These are phyloP conservation scores for Dromas ardeola DNA, from an alignment of 2,113 vertebrate genomes.

Conservation along the genomic window DNA sequence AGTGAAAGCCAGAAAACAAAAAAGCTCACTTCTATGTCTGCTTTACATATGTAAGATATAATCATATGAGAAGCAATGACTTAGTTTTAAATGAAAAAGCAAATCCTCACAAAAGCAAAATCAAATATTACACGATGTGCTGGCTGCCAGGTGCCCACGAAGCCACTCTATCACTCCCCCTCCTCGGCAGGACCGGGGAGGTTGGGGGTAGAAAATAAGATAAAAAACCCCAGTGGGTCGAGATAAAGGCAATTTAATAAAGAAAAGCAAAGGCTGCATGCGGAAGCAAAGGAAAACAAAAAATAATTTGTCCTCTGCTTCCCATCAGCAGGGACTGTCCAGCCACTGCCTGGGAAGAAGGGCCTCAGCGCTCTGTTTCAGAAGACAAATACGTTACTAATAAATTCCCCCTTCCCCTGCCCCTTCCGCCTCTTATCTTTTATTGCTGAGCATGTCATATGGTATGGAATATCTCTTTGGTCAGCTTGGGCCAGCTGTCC, in stretches of 20 bases:
- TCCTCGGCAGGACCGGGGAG: not conserved
- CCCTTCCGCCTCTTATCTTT: not conserved
- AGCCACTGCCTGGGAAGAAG: not conserved
- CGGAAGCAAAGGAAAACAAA: not conserved
- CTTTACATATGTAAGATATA: not conserved
- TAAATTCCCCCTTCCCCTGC: accelerated
- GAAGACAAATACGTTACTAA: not conserved
- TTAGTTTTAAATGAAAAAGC: not conserved
- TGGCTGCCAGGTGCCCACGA: not conserved
- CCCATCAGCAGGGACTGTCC: not conserved
- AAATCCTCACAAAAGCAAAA: not conserved
- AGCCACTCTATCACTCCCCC: not conserved
- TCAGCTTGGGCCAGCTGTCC: not conserved
- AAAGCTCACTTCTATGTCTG: not conserved
- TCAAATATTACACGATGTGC: not conserved
- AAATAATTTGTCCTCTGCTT: not conserved
- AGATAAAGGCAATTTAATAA: not conserved
- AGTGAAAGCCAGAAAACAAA: not conserved
- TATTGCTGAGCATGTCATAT: accelerated
- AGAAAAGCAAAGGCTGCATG: not conserved
- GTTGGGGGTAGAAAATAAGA: not conserved
- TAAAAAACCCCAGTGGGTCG: not conserved
- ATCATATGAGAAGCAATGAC: not conserved
- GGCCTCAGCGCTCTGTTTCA: not conserved
- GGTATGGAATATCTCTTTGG: too few relatives aligned